These are phyloP conservation scores for Andricus quercusramuli DNA, from an alignment of 2,888 invertebrate species.

Conservation along the genomic window DNA sequence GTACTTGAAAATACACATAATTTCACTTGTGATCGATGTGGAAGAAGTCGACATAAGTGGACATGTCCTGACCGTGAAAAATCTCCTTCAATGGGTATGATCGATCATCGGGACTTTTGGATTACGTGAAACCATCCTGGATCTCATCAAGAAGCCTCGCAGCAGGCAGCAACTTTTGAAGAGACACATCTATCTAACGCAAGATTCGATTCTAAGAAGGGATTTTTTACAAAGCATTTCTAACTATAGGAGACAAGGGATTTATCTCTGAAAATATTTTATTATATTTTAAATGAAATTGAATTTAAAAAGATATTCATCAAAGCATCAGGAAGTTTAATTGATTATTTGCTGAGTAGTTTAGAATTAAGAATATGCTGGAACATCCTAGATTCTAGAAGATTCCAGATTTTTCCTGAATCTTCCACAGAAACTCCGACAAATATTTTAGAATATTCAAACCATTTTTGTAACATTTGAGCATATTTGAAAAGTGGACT, in stretches of 20 bases:
- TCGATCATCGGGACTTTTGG: slow-evolving; percentile 50
- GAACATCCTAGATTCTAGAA: too few species aligned
- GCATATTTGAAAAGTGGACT: too few species aligned
- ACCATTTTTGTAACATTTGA: too few species aligned
- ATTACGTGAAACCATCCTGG: slow-evolving; percentile 46
- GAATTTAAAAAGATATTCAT: background rate
- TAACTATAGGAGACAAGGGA: slow-evolving; percentile 3
- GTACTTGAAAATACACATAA: slow-evolving; percentile 30
- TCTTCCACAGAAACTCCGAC: too few species aligned
- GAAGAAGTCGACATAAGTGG: slow-evolving; percentile 35
- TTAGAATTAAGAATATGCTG: background rate
- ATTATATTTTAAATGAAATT: background rate
- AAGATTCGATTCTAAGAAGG: slow-evolving; percentile 27
- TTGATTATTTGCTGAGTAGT: too few species aligned
- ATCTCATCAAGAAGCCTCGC: slow-evolving; percentile 44
- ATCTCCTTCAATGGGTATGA: slow-evolving; percentile 50
- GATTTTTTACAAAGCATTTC: slow-evolving; percentile 32
- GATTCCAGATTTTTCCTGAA: too few species aligned
- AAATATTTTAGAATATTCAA: too few species aligned
- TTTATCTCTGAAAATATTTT: background rate
- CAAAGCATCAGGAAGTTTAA: too few species aligned
- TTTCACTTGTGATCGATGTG: slow-evolving; percentile 32
- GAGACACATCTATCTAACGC: slow-evolving; percentile 28
- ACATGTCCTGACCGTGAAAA: slow-evolving; percentile 44
- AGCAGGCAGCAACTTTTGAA: slow-evolving; percentile 46